Base-by-base conservation (phyloP, 2,797 vertebrate species). In the Euphonia xanthogaster region DNA sequence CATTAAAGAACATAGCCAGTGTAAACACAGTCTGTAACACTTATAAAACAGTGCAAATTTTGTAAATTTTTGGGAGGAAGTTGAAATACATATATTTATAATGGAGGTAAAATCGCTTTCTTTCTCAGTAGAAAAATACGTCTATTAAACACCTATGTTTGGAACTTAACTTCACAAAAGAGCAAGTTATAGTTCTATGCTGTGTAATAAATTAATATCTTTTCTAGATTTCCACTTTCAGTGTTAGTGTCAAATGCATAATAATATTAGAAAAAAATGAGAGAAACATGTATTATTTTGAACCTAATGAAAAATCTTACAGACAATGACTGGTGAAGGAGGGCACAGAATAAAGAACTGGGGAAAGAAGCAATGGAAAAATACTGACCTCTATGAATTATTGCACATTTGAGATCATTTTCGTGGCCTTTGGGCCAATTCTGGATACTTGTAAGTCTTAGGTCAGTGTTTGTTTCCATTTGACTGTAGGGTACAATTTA, bases 1-100 rank as follows among this genome's bases (percentile, higher is more conserved):
- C 94, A 96, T 97, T 97, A 96, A 98, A 97, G 95, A 98, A 97
- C 91, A 98, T 79, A 88, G 83, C 89, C 91, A 96, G 95, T 98
- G 95, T 97, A 98, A 98, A 98, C 97, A 98, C 96, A 97, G 90
- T 94, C 97, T 96, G 85, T 90, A 98, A 96, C 95, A 97, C 90
- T 96, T 96, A 91, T 54, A 96, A 98, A 98, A 97, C 94, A 97
- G 90, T 97, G 97, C 94, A 96, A 95, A 96, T 96, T 92, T 91
- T 86, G 88, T 93, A 96, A 84, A 93, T 96, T 96, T 97, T 90
- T 95, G 93, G 92, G 83, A 94, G 82, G 48, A 89, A 94, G 94
- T 89, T 96, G 75, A 97, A 97, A 97, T 96, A 94, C 85, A 79
- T 89, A 78, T 77, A 96, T 90, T 85, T 92, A 96, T 95, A 96